These are phyloP conservation scores for Philereme transversata DNA, from an alignment of 2,888 invertebrate genomes.

Conservation along the genomic window DNA sequence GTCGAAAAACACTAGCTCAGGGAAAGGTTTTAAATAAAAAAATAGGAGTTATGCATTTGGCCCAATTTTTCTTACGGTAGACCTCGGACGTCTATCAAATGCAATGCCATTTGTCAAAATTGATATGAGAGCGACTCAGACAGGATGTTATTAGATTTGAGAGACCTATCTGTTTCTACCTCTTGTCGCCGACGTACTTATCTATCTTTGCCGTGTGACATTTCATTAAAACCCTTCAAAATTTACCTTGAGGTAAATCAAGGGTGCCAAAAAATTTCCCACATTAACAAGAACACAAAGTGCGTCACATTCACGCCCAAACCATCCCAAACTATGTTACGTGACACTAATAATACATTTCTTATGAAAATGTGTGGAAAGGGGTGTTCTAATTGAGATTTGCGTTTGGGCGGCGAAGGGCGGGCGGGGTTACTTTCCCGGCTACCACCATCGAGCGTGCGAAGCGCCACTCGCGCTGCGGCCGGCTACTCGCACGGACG, in stretches of 20 bases:
- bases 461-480: constrained; percentile 58
- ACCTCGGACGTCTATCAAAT: constrained; percentile 39
- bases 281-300: constrained; percentile 31
- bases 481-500: constrained; percentile 63
- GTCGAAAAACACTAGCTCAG: neutral
- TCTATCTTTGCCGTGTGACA: constrained; percentile 5
- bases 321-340: constrained; percentile 40
- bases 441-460: constrained; percentile 51
- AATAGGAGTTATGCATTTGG: constrained; percentile 21
- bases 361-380: constrained; percentile 53
- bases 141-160: constrained; percentile 31
- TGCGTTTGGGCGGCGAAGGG: constrained; percentile 60
- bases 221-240: constrained; percentile 17
- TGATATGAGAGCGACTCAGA: constrained; percentile 28
- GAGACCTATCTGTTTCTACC: constrained; percentile 8
- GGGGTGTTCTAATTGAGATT: constrained; percentile 55
- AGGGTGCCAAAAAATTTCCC: constrained; percentile 20
- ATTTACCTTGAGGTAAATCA: constrained; percentile 26
- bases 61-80: constrained; percentile 37
- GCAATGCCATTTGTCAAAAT: constrained; percentile 40
- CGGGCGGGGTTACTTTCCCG: constrained; percentile 69
- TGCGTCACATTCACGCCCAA: constrained; percentile 41
- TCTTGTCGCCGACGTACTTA: neutral
- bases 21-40: neutral
- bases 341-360: constrained; percentile 56